Conservation (phyloP, 2,797 vertebrate genomes). For the Enteromius radiatus region DNA sequence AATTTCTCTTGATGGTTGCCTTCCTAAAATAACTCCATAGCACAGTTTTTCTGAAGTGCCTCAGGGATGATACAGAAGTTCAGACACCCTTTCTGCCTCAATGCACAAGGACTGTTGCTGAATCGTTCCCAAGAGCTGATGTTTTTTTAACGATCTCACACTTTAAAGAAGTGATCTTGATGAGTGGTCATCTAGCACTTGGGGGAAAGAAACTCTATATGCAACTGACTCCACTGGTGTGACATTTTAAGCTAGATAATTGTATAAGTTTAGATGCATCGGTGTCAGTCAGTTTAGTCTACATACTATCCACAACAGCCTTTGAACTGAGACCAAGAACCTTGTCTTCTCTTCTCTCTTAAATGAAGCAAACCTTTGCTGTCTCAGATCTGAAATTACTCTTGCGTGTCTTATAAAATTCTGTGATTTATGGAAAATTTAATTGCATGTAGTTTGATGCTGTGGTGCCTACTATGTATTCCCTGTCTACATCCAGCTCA, state of each 20-base stretch:
- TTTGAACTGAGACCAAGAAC: not conserved
- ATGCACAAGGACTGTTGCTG: not conserved
- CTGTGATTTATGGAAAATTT: not conserved
- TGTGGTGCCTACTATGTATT: not conserved
- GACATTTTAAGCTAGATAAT: not conserved
- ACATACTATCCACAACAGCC: not conserved
- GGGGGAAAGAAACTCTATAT: not conserved
- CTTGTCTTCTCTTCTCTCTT: too few relatives aligned
- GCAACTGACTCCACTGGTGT: not conserved
- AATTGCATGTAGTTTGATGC: not conserved
- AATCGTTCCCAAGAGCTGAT: not conserved
- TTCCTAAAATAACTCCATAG: not conserved
- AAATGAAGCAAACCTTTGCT: not conserved
- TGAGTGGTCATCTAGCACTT: not conserved
- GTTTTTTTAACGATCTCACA: not conserved
- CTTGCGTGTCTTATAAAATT: not conserved
- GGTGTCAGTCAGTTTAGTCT: not conserved
- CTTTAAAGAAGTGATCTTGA: not conserved
- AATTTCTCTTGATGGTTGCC: not conserved
- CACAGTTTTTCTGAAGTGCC: not conserved
- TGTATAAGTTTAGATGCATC: not conserved
- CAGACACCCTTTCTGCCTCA: not conserved
- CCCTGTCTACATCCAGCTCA: not conserved
- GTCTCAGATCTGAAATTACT: constrained; percentile 3
- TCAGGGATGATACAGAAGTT: not conserved